phyloP scores from a whole-genome alignment of 2,888 invertebrate genomes.

The Ophion obscuratus region DNA sequence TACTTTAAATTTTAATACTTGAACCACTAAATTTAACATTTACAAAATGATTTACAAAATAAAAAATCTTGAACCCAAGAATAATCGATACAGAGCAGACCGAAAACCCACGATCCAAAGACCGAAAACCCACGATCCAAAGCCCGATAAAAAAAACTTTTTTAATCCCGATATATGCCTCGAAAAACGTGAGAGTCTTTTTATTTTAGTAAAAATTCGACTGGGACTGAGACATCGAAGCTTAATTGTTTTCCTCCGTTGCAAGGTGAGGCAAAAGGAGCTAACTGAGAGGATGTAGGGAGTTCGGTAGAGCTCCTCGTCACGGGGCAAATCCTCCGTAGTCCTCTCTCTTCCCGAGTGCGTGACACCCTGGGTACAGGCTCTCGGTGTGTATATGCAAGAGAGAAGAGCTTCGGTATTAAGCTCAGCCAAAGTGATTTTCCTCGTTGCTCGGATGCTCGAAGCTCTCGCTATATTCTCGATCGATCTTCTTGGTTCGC shows the following conservation, averaged over 20 bases:
- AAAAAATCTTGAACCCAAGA: not conserved
- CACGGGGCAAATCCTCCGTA: slow-evolving; percentile 37
- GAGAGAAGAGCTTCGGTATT: slow-evolving; percentile 60
- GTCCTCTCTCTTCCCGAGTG: slow-evolving; percentile 56
- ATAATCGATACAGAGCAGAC: too few species aligned
- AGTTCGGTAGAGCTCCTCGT: slow-evolving; percentile 39
- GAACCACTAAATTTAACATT: too few species aligned
- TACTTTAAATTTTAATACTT: too few species aligned
- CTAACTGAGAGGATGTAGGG: slow-evolving; percentile 4
- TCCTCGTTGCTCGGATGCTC: slow-evolving; percentile 78
- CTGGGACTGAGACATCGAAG: not conserved
- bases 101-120: not conserved
- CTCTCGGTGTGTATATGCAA: slow-evolving; percentile 62
- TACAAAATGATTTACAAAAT: not conserved
- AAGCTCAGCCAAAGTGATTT: slow-evolving; percentile 77
- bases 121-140: not conserved
- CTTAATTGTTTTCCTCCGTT: slow-evolving; percentile 32
- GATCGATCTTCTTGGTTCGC: slow-evolving; percentile 71
- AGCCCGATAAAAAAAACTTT: not conserved
- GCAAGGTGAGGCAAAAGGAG: slow-evolving; percentile 22
- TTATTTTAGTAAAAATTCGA: not conserved
- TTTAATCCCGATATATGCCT: not conserved
- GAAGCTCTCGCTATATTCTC: slow-evolving; percentile 69
- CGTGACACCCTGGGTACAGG: slow-evolving; percentile 46
- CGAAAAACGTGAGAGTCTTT: not conserved